Evolutionary conservation across 2,797 vertebrate species (phyloP).

Genomic region (Acipenser transmontanus): DNA sequence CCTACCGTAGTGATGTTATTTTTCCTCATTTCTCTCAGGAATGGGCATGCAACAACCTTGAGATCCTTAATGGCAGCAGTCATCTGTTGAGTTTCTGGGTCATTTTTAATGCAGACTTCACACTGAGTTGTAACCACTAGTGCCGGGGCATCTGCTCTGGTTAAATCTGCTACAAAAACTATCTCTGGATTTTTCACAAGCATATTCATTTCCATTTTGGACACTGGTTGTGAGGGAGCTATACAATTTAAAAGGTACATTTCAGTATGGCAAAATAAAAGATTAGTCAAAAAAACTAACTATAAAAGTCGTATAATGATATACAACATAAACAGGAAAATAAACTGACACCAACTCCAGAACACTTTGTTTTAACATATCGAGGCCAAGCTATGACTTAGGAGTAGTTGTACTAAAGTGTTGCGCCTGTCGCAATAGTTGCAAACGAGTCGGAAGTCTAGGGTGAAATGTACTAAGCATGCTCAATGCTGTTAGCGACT

Average conservation of each 20-base stretch:
- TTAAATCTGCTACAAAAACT: conserved; percentile 93
- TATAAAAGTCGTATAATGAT: too few relatives aligned
- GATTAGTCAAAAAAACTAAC: too few relatives aligned
- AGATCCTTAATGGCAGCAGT: conserved; percentile 79
- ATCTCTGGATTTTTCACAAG: conserved; percentile 87
- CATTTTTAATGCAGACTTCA: conserved; percentile 72
- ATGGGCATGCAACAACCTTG: conserved; percentile 86
- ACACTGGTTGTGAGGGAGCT: conserved; percentile 52
- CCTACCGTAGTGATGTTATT: conserved; percentile 78
- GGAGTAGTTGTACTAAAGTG: too few relatives aligned
- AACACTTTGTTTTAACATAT: too few relatives aligned
- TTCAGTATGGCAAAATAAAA: too few relatives aligned
- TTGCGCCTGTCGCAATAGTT: too few relatives aligned
- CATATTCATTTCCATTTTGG: conserved; percentile 77
- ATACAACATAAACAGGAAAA: too few relatives aligned
- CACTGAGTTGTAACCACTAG: conserved; percentile 86
- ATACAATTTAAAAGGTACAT: conserved; percentile 9
- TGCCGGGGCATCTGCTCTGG: conserved; percentile 81
- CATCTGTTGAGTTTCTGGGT: conserved; percentile 62
- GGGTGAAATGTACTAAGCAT: too few relatives aligned
- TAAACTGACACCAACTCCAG: too few relatives aligned
- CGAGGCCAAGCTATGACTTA: too few relatives aligned
- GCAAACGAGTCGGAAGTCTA: too few relatives aligned
- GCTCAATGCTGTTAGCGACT: too few relatives aligned
- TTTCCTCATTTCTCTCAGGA: conserved; percentile 73